Conservation (phyloP, 2,797 vertebrate genomes). For the Coranthus polyacanthus region DNA sequence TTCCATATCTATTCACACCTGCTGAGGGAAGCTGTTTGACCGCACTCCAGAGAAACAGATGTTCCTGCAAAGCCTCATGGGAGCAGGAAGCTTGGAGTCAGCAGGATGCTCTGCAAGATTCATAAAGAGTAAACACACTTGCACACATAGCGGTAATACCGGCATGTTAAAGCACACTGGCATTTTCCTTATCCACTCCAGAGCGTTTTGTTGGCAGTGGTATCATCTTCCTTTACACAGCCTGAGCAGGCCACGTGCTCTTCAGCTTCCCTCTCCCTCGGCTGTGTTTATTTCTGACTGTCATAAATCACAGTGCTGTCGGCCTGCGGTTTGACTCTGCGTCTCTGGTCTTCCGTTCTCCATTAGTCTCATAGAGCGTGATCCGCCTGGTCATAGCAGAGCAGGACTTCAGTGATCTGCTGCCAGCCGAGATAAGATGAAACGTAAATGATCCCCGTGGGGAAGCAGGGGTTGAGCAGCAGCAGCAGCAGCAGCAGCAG, state of each 20-base stretch:
- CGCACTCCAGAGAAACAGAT: slow-evolving; percentile 43
- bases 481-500: background rate
- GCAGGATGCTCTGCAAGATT: slow-evolving; percentile 14
- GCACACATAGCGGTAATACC: slow-evolving; percentile 15
- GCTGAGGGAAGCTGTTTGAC: slow-evolving; percentile 41
- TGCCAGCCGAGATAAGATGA: background rate
- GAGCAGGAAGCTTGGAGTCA: slow-evolving; percentile 44
- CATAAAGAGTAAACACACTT: slow-evolving; percentile 18
- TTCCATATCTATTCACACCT: slow-evolving; percentile 26
- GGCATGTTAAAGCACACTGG: background rate
- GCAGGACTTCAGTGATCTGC: background rate
- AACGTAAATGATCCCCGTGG: background rate
- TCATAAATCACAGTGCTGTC: slow-evolving; percentile 14
- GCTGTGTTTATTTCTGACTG: slow-evolving; percentile 2
- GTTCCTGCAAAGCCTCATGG: slow-evolving; percentile 42
- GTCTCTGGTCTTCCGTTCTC: slow-evolving; percentile 14
- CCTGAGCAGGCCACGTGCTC: background rate
- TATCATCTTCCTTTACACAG: slow-evolving; percentile 2
- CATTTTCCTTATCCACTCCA: slow-evolving; percentile 1
- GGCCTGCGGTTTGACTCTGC: slow-evolving; percentile 4
- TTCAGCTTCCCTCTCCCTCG: background rate
- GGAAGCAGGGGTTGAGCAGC: background rate
- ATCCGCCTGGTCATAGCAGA: slow-evolving; percentile 1
- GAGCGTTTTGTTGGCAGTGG: background rate
- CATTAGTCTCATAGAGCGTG: slow-evolving; percentile 10